Percentiles rank a stretch among this genome's conserved stretches.
These are phyloP conservation scores for Falcaria lacertinaria DNA, from an alignment of 2,888 invertebrate genomes.

Conservation along the genomic window DNA sequence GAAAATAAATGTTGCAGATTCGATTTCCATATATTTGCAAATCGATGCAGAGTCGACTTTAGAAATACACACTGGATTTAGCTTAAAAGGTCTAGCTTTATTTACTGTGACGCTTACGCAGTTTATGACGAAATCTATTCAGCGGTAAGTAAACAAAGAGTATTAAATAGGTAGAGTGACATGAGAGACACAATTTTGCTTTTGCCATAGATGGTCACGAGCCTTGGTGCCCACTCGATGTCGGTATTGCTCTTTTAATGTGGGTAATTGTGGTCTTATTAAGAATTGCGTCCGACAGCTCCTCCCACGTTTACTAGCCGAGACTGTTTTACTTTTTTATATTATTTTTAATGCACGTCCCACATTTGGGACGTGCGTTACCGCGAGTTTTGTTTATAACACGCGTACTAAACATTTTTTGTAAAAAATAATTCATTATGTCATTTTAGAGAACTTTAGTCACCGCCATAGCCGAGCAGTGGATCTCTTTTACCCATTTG, in stretches of 20 bases:
- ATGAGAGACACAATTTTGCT: slow-evolving; percentile 55
- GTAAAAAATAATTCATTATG: too few relatives aligned
- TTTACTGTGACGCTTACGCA: neutral
- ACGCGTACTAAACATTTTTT: too few relatives aligned
- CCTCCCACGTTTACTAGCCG: slow-evolving; percentile 49
- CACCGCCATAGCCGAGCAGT: too few relatives aligned
- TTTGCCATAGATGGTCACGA: slow-evolving; percentile 59
- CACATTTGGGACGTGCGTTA: neutral
- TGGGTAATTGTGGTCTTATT: slow-evolving; percentile 70
- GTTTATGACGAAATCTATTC: slow-evolving; percentile 2
- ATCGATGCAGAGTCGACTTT: neutral
- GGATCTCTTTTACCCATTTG: too few relatives aligned
- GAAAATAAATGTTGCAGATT: neutral
- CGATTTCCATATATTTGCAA: neutral
- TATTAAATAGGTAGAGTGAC: slow-evolving; percentile 41
- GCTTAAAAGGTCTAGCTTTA: neutral
- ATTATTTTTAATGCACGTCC: slow-evolving; percentile 16
- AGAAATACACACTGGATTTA: neutral
- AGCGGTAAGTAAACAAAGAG: slow-evolving; percentile 32
- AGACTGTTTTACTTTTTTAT: slow-evolving; percentile 38
- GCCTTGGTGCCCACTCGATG: slow-evolving; percentile 66
- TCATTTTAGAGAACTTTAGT: too few relatives aligned
- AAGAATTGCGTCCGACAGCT: slow-evolving; percentile 52
- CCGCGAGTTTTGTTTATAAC: neutral
- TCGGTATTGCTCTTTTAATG: slow-evolving; percentile 67